These are phyloP conservation scores for Oceanodroma tethys DNA, from an alignment of 2,113 vertebrate species.

Conservation along the genomic window DNA sequence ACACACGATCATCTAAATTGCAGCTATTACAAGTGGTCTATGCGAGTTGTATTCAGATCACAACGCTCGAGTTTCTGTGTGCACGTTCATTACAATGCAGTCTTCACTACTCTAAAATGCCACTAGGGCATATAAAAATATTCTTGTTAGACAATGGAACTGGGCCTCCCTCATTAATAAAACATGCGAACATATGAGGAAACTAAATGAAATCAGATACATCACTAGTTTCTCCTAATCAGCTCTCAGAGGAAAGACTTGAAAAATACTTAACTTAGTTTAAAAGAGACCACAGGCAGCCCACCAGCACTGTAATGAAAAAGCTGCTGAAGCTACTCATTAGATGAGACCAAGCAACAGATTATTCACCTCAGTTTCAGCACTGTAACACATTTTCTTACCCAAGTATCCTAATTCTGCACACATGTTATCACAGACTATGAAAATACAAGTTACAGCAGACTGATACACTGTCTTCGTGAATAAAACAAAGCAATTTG, in stretches of 20 bases:
- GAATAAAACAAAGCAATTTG: background rate
- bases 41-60: background rate
- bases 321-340: background rate
- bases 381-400: background rate
- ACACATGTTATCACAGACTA: background rate
- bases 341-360: background rate
- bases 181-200: slow-evolving; percentile 40
- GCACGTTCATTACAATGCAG: background rate
- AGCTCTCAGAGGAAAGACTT: background rate
- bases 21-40: background rate
- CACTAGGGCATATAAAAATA: slow-evolving; percentile 14
- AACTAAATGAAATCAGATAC: background rate
- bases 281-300: background rate
- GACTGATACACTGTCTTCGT: background rate
- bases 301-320: background rate
- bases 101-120: background rate
- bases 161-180: slow-evolving; percentile 69
- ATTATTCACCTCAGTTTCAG: background rate
- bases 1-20: background rate
- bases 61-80: background rate
- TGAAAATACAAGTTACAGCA: background rate
- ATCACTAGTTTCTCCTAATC: background rate
- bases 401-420: background rate
- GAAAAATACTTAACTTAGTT: slow-evolving; percentile 1
- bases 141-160: slow-evolving; percentile 42